Conservation (phyloP, 2,888 invertebrate genomes). For the Dysmachus trigonus region DNA sequence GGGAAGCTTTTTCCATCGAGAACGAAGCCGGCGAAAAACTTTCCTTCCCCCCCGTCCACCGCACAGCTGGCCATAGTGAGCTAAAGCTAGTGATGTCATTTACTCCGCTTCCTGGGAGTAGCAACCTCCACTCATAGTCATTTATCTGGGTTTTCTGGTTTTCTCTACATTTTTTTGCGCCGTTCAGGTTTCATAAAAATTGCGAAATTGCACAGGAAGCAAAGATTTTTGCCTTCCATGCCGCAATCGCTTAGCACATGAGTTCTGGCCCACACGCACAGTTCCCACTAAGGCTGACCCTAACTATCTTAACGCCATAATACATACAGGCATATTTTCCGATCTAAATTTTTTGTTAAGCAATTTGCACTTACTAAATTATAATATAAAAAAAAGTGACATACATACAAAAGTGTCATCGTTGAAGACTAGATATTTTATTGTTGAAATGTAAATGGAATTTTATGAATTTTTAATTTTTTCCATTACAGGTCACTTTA, state of each 20-base stretch:
- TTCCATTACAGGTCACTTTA: too few relatives aligned
- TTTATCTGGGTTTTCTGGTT: slow-evolving; percentile 2
- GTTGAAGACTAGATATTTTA: too few relatives aligned
- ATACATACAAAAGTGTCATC: too few relatives aligned
- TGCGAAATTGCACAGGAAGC: neutral
- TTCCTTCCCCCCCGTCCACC: neutral
- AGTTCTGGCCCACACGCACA: neutral
- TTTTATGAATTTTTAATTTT: too few relatives aligned
- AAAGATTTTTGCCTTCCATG: neutral
- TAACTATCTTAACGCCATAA: neutral
- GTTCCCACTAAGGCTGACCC: neutral
- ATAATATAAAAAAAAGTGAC: too few relatives aligned
- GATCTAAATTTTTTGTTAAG: neutral
- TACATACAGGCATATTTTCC: too few relatives aligned
- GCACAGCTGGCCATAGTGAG: neutral
- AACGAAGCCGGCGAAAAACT: neutral
- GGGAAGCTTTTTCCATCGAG: neutral
- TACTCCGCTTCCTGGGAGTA: slow-evolving; percentile 12
- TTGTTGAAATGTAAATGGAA: too few relatives aligned
- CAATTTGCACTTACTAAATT: neutral
- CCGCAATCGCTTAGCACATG: neutral
- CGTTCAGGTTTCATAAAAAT: neutral
- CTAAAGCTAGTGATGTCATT: slow-evolving; percentile 26
- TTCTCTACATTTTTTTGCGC: neutral
- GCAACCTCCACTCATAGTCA: neutral